phyloP scores from a whole-genome alignment of 2,888 invertebrate species.

The Julus scandinavius region DNA sequence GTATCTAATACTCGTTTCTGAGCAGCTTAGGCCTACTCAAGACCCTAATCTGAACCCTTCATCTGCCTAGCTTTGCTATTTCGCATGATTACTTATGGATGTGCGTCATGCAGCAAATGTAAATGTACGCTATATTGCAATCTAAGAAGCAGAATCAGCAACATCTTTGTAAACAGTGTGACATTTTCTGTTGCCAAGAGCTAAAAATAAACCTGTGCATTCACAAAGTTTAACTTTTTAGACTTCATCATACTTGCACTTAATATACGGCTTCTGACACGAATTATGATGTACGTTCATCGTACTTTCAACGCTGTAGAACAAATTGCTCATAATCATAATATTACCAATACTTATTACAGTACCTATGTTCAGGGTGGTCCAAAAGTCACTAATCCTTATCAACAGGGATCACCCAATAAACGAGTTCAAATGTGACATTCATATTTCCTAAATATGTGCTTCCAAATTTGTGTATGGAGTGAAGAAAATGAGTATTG shows the following conservation, averaged over 20 bases:
- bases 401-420: too few relatives aligned
- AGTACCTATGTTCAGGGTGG: too few relatives aligned
- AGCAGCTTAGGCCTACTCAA: background rate
- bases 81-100: constrained; percentile 35
- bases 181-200: background rate
- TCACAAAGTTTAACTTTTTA: background rate
- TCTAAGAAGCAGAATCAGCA: background rate
- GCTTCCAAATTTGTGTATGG: too few relatives aligned
- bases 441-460: too few relatives aligned
- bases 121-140: background rate
- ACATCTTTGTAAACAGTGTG: background rate
- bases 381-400: too few relatives aligned
- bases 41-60: constrained; percentile 26
- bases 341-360: background rate
- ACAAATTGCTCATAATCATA: background rate
- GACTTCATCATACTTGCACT: too few relatives aligned
- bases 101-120: background rate
- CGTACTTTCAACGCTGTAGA: background rate
- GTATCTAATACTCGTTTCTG: background rate
- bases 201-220: background rate
- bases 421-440: too few relatives aligned
- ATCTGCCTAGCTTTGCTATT: constrained; percentile 28
- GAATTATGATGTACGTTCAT: background rate
- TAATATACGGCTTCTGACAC: background rate
- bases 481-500: too few relatives aligned